These are phyloP conservation scores for Neria commutata DNA, from an alignment of 2,888 invertebrate species.

Conservation along the genomic window DNA sequence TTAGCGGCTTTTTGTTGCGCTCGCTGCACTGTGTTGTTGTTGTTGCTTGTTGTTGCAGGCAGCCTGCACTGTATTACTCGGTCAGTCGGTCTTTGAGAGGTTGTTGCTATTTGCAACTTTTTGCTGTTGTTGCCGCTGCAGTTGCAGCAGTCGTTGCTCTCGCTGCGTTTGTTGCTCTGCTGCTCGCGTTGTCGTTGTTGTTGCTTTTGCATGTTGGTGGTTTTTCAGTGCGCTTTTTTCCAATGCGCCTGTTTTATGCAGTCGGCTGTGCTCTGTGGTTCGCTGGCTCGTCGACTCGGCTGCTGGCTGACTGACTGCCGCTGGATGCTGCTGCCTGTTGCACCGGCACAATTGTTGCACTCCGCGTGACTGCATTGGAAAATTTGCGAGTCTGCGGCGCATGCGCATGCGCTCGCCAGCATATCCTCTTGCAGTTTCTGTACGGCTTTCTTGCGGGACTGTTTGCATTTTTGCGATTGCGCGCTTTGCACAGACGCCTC, in stretches of 20 bases:
- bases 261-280: slow-evolving; percentile 29
- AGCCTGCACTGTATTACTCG: slow-evolving; percentile 63
- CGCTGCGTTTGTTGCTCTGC: slow-evolving; percentile 48
- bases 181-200: slow-evolving; percentile 7
- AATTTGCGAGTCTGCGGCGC: slow-evolving; percentile 32
- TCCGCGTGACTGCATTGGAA: slow-evolving; percentile 9
- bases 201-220: slow-evolving; percentile 31
- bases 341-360: slow-evolving; percentile 25
- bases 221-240: too few relatives aligned
- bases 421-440: slow-evolving; percentile 62
- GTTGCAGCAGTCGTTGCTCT: slow-evolving; percentile 34
- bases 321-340: too few relatives aligned
- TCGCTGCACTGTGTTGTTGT: slow-evolving; percentile 31
- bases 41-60: slow-evolving; percentile 23
- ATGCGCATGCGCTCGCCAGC: slow-evolving; percentile 41
- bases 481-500: slow-evolving; percentile 43
- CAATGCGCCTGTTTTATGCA: slow-evolving; percentile 17
- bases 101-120: slow-evolving; percentile 59
- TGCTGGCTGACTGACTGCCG: slow-evolving; percentile 8
- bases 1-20: neutral
- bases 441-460: slow-evolving; percentile 63
- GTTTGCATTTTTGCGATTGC: slow-evolving; percentile 56
- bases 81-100: slow-evolving; percentile 64
- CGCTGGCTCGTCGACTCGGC: slow-evolving; percentile 16
- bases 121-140: slow-evolving; percentile 30